Evolutionary conservation across 2,113 vertebrate species (phyloP), one percentile per base, ranked within the genome.

Genomic region (Rhinolophus ferrumequinum): DNA sequence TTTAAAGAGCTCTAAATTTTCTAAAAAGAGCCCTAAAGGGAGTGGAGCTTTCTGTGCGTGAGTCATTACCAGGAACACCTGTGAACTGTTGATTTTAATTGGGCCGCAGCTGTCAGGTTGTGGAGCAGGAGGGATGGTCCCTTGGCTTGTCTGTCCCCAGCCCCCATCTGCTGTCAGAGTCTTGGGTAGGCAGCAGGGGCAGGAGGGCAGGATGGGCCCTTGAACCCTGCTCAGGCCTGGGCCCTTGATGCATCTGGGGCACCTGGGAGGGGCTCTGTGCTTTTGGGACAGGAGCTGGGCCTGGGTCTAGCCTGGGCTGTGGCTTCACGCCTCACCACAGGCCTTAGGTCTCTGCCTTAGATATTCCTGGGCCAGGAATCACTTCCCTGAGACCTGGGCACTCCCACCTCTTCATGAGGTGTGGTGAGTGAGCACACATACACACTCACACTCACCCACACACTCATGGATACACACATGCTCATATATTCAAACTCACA

Each of bases 1-100:
- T 98, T 98, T 98, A 98, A 99, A 99, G 98, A 98, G 98, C 98
- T 98, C 98, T 98, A 98, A 98, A 98, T 98, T 98, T 98, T 92
- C 98, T 98, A 97, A 97, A 98, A 98, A 98, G 98, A 98, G 97
- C 98, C 98, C 98, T 99, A 97, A 98, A 98, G 98, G 98, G 98
- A 99, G 79, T 90, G 4, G 97, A 88, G 97, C 96, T 96, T 98
- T 98, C 97, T 96, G 97, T 97, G 97, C 70, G 41, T 97, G 98
- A 98, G 97, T 98, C 98, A 98, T 98, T 98, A 98, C 97, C 73
- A 87, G 81, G 98, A 98, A 98, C 98, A 98, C 98, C 98, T 98
- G 98, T 98, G 98, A 98, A 97, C 98, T 96, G 97, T 97, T 98
- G 98, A 75, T 96, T 98, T 99, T 99, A 98, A 99, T 98, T 98